Conservation (phyloP, 2,113 vertebrate genomes). For the Tyrannus savana region DNA sequence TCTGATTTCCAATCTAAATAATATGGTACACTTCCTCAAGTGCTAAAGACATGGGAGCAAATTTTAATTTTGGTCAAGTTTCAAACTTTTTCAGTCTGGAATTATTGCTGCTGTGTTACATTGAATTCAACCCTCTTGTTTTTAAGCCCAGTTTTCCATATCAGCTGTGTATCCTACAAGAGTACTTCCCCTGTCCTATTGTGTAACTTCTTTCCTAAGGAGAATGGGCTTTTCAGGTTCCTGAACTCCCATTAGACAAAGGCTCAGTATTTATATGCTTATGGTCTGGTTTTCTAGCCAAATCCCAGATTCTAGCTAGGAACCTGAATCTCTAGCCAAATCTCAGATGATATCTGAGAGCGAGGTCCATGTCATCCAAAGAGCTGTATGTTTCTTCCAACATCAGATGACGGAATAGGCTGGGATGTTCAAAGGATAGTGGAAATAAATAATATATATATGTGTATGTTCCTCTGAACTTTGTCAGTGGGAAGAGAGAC, state of each 20-base stretch:
- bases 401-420: neutral
- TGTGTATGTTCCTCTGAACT: neutral
- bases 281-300: neutral
- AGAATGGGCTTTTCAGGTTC: neutral
- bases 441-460: neutral
- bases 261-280: neutral
- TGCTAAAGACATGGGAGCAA: neutral
- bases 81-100: neutral
- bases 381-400: neutral
- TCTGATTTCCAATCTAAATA: neutral
- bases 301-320: neutral
- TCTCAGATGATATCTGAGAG: neutral
- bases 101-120: neutral
- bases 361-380: neutral
- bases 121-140: neutral
- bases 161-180: neutral
- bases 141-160: rapidly evolving
- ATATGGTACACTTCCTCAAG: neutral
- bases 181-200: rapidly evolving
- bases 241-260: neutral
- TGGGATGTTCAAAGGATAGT: neutral
- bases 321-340: neutral
- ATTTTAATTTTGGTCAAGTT: neutral
- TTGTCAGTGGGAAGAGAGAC: neutral
- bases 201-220: neutral